Percentiles rank a stretch among this genome's conserved stretches.
Evolutionary conservation across 1,140 invertebrate species (phyloP).

Genomic region (Mactra quadrangularis): DNA sequence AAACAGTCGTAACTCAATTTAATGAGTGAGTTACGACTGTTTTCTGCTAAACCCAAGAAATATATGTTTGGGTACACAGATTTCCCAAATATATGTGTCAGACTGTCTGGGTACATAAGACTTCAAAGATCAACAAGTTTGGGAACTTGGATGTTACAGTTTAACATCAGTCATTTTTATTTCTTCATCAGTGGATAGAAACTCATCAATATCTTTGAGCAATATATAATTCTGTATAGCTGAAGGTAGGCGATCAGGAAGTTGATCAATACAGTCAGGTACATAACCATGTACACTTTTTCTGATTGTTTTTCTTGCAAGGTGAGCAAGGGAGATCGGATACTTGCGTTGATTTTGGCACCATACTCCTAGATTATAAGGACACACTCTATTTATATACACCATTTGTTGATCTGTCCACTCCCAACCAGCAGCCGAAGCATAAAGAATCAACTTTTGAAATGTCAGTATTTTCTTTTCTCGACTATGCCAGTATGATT

Average conservation of each 20-base stretch:
- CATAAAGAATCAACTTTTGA: conserved; percentile 67
- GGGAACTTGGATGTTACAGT: conserved; percentile 26
- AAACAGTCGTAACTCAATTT: no score
- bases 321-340: conserved; percentile 63
- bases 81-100: no score
- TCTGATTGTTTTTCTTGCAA: conserved; percentile 61
- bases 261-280: conserved; percentile 21
- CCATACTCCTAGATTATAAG: conserved; percentile 60
- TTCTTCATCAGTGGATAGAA: conserved; percentile 43
- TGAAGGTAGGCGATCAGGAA: conserved; percentile 55
- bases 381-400: conserved; percentile 61
- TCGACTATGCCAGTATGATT: conserved; percentile 70
- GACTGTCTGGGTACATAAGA: no score
- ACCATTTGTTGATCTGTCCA: conserved; percentile 63
- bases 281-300: conserved; percentile 36
- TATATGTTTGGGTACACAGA: no score
- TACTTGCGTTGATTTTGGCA: conserved; percentile 55
- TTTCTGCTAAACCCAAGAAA: no score
- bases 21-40: no score
- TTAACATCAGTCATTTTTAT: conserved; percentile 40
- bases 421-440: conserved; percentile 67
- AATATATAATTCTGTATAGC: conserved; percentile 65
- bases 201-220: conserved; percentile 65
- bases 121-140: no score
- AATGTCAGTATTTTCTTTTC: conserved; percentile 51